Evolutionary conservation across 2,797 vertebrate genomes (phyloP), one percentile per base, ranked within the genome.

Genomic region (Decapterus maruadsi): DNA sequence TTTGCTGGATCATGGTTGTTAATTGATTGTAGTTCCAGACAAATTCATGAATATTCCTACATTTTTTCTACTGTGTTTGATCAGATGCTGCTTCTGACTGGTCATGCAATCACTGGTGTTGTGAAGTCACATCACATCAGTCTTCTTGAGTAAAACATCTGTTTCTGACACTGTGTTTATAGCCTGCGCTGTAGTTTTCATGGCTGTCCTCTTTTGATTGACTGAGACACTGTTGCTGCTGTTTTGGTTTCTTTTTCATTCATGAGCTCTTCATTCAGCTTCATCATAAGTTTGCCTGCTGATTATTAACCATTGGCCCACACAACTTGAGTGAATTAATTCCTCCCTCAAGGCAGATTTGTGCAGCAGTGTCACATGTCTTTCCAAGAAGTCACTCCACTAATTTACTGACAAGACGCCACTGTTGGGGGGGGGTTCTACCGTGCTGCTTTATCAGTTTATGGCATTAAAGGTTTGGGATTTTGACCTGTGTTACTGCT

Each of bases 401-500:
- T 31, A 34, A 31, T 31, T 31, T 56, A 56, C 34, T 56, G 34
- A 56, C 26, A 56, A 16, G 26, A 54, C 8, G 53, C 14, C 26
- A 55, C 53, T 17, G 26, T 16, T 54, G 10, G 51, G 51, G 4
- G 6, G 31, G 4, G 31, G 31, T n/a, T n/a, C n/a, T 26, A 59
- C 56, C 70, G 53, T 53, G 68, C 59, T 50, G 26, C n/a, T n/a
- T 42, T 63, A 26, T 66, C 57, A 64, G 48, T 55, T 50, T 67
- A 22, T 17, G 55, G 6, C 17, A 8, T 45, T 8, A 54, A 58
- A 20, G 1, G 2, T 65, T 68, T 19, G 8, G 42, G 17, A 59
- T 12, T 10, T 46, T 43, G 34, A 29, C n/a, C 51, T 1, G 0
- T 65, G 40, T 22, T 58, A 9, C 14, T 71, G 43, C 20, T 40